A percentile compares a stretch with the other conserved stretches of the same genome.
Evolutionary conservation across 2,888 invertebrate genomes (phyloP).

Genomic region (Antitype chi): DNA sequence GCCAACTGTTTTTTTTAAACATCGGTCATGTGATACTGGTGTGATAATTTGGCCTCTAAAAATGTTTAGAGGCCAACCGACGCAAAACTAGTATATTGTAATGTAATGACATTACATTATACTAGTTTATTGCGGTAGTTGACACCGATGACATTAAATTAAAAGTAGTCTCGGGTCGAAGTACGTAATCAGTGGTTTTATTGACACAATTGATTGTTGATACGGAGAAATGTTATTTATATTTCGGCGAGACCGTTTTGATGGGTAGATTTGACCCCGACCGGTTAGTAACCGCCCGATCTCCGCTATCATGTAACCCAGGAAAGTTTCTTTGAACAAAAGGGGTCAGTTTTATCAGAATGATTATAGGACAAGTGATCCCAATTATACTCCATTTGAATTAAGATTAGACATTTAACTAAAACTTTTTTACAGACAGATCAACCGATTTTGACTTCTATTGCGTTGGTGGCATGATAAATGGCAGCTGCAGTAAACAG

Average conservation of each 20-base stretch:
- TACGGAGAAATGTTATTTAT: slow-evolving; percentile 37
- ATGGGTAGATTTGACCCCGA: slow-evolving; percentile 12
- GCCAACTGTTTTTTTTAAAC: too few relatives aligned
- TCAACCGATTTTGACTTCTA: too few relatives aligned
- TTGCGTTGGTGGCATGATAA: too few relatives aligned
- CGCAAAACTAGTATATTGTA: too few relatives aligned
- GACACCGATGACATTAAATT: slow-evolving; percentile 50
- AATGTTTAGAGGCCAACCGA: not conserved
- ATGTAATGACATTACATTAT: slow-evolving; percentile 18
- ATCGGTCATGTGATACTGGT: slow-evolving; percentile 19
- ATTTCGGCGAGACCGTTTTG: slow-evolving; percentile 16
- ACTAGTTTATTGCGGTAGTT: slow-evolving; percentile 34
- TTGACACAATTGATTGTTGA: slow-evolving; percentile 42
- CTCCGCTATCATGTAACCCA: slow-evolving; percentile 6
- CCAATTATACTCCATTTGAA: too few relatives aligned
- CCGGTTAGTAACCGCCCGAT: slow-evolving; percentile 1
- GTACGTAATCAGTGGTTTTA: slow-evolving; percentile 31
- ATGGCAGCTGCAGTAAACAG: too few relatives aligned
- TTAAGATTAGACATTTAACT: too few relatives aligned
- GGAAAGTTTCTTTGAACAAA: not conserved
- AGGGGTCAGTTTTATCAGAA: not conserved
- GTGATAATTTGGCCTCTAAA: slow-evolving; percentile 13
- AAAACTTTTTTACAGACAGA: too few relatives aligned
- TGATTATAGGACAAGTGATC: not conserved
- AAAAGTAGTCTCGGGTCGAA: slow-evolving; percentile 30